Base-by-base conservation (phyloP, 2,113 vertebrate species). In the Erythrolamprus reginae region DNA sequence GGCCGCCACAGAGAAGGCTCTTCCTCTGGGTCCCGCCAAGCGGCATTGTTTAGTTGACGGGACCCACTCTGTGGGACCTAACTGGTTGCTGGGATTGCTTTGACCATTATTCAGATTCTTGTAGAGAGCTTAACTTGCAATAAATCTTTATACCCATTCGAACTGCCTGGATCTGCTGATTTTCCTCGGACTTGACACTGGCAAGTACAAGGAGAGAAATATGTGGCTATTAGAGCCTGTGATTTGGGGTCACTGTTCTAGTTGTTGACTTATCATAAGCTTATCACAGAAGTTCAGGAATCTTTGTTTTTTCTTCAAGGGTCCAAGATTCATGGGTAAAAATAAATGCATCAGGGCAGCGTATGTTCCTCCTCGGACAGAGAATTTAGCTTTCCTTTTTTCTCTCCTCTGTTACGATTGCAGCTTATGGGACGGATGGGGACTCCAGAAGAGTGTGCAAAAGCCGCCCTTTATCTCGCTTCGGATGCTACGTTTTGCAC, bases 361-460 rank as follows among this genome's bases (percentile, higher is more conserved):
- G 10, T 52, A 28, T 58, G 2, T 33, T 9, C 5, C 17, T 10
- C 2, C 28, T 33, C 28, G n/a, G 7, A 58, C 10, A 15, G 0
- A n/a, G 23, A 19, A 0, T 10, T 6, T 21, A 83, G 5, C 45
- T 7, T 28, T 33, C 65, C 3, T 0, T 19, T 2, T 10, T 65
- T 65, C 19, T 17, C 33, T 48, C 93, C 82, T 56, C 70, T 97
- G 9, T 28, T 82, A 9, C 10, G 38, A 58, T 12, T 10, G 3
- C 38, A 98, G 98, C 95, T 98, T 85, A 91, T 98, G 90, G 98
- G 98, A 61, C 97, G 97, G 1, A 98, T 98, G 98, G 98, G 98
- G 86, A 98, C 96, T 0, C 97, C 97, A 28, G 95, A 93, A 0
- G 98, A 98, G 88, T 96, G 96, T 47, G 98, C 97, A 13, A 95